A percentile compares a stretch with the other conserved stretches of the same genome.
These are phyloP conservation scores for Stichopus chloronotus DNA, from an alignment of 35 echinoderm and acorn worm genomes.

Conservation along the genomic window DNA sequence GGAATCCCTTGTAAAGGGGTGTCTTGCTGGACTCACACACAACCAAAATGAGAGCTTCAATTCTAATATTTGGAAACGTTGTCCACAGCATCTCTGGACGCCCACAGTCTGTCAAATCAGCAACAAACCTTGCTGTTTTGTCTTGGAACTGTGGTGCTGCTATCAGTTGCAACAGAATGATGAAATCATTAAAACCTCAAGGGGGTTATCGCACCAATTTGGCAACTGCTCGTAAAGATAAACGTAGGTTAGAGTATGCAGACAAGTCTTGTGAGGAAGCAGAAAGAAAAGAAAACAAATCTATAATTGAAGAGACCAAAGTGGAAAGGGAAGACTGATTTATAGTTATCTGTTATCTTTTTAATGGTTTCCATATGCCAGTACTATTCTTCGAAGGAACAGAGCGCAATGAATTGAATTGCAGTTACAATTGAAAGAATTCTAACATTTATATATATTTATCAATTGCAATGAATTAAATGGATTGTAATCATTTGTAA, in stretches of 20 bases:
- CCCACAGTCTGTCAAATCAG: conserved; percentile 11
- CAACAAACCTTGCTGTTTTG: conserved; percentile 15
- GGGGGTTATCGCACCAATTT: too few relatives aligned
- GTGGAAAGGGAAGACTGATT: neutral
- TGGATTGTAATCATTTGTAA: too few relatives aligned
- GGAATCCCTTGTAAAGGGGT: neutral
- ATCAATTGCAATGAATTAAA: too few relatives aligned
- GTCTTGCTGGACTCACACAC: neutral
- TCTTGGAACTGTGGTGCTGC: neutral
- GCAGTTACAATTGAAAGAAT: too few relatives aligned
- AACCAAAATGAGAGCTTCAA: conserved; percentile 9
- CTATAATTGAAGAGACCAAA: too few relatives aligned
- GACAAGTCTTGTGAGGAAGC: neutral
- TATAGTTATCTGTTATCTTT: neutral
- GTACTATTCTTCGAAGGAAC: neutral
- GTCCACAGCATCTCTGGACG: neutral
- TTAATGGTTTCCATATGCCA: neutral
- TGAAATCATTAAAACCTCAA: too few relatives aligned
- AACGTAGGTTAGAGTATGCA: too few relatives aligned
- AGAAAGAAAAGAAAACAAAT: conserved; percentile 13
- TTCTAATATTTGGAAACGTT: neutral
- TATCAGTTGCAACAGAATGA: too few relatives aligned
- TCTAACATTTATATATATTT: too few relatives aligned
- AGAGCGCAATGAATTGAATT: too few relatives aligned
- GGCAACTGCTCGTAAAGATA: too few relatives aligned